Evolutionary conservation across 92 coral and sea anemone genomes (phyloP), one percentile per base, ranked within the genome.

Genomic region (Parazoanthus swiftii): DNA sequence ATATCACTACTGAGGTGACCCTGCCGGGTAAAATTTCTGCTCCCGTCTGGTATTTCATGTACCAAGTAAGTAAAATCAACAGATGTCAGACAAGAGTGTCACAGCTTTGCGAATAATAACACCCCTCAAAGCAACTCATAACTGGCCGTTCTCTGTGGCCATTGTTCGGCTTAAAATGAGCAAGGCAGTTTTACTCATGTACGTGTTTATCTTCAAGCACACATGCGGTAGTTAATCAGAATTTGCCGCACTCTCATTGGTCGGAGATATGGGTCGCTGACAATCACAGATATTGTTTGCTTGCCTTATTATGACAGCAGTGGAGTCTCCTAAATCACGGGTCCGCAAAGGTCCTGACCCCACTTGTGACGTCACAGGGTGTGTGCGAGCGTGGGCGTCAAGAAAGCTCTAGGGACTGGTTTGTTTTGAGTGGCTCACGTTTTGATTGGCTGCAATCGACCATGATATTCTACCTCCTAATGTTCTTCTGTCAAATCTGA

Each of bases 321-420:
- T 42, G 76, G 74, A 90, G 88, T 90, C 93, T 88, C 90, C 71
- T 86, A 89, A 84, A 85, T 88, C 89, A 89, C 84, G 86, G 80
- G 88, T 77, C 66, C 88, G 86, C 77, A 59, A 79, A 81, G 98
- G 98, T 94, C 88, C 70, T 80, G 86, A 92, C 93, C 94, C 94
- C 83, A 87, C 86, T 74, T 77, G 93, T 94, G 92, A 94, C 99
- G 98, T 97, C 97, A 93, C 92, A 74, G 94, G 99, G 99, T 93
- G 99, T 95, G 99, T 88, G 90, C 73, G 50, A 35, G 97, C 98
- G 99, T 97, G 91, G 99, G 99, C 96, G 99, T 86, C 29, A 50
- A 90, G 96, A 92, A 92, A 91, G 92, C 96, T 93, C 96, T 77
- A 88, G 94, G 93, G 98, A 96, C 79, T 89, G 86, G 88, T 89